Evolutionary conservation across 1,140 invertebrate genomes (phyloP).

Genomic region (Drosophila bocqueti): DNA sequence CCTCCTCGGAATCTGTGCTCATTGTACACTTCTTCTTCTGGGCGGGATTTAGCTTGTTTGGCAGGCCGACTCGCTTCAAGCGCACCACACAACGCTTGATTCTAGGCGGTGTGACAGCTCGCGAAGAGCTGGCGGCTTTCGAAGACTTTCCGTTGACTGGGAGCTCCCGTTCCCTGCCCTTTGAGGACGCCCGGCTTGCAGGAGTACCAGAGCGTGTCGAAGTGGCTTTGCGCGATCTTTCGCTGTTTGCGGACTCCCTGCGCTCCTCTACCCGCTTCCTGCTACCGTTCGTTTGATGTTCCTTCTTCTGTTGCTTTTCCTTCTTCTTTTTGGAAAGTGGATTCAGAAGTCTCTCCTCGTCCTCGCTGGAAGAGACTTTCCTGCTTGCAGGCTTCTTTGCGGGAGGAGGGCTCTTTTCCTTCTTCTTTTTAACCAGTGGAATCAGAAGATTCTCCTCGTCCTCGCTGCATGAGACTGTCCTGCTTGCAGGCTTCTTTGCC

Average conservation of each 20-base stretch:
- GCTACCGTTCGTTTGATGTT: not conserved
- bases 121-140: not conserved
- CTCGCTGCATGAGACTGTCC: not conserved
- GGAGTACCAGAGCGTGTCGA: not conserved
- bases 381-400: no score
- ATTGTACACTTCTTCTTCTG: slow-evolving; percentile 35
- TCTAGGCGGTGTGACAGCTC: slow-evolving; percentile 7
- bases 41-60: slow-evolving; percentile 22
- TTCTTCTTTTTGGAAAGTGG: no score
- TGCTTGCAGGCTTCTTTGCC: not conserved
- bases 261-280: not conserved
- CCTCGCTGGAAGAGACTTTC: no score
- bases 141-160: slow-evolving; percentile 12
- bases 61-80: slow-evolving; percentile 41
- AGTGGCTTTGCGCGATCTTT: not conserved
- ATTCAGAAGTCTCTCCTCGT: no score
- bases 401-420: no score
- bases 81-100: slow-evolving; percentile 60
- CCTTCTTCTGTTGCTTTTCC: not conserved
- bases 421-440: no score
- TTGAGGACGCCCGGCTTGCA: not conserved
- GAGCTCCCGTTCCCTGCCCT: not conserved
- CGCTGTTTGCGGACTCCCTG: not conserved
- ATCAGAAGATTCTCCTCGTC: no score
- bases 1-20: slow-evolving; percentile 65